Base-by-base conservation (phyloP, 2,888 invertebrate species). In the Proisotoma minuta region DNA sequence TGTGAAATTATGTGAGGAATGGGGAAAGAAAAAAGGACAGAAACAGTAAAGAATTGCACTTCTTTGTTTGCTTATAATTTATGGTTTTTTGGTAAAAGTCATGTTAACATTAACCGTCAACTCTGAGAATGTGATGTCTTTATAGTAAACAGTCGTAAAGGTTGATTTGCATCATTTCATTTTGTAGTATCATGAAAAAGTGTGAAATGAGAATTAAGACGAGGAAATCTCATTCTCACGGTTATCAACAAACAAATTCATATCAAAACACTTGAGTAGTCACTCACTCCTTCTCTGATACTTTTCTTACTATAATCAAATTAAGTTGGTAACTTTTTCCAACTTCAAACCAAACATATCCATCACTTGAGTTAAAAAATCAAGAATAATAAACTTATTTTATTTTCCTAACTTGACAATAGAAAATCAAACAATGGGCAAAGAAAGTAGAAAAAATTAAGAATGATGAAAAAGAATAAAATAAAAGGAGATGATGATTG, bases 401-500 rank as follows among this genome's bases (percentile, higher is more conserved):
- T 43, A 43, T 43, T 43, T 43, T 43, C 18, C 20, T 43, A 18
- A 4, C 5, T n/a, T 43, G 18, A 43, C 43, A 43, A 43, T 43
- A 20, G 43, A 43, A 20, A n/a, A 43, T 15, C 43, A 43, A 43
- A 43, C 43, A 43, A 43, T 43, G 43, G 20, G 43, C 5, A n/a
- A 43, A 20, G 20, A n/a, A 43, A 4, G 20, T 18, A 43, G 43
- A 12, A 43, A 43, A 12, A n/a, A 12, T 18, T 12, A 43, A 43
- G 20, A 43, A 18, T 4, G 43, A 43, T 15, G 43, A 43, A 18
- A 43, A 43, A 43, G 20, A 20, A 43, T 20, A 43, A 43, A 20
- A 12, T 4, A n/a, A 43, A 20, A 43, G 18, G 43, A 26, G 51
- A 51, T 51, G 51, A 51, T 51, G 51, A 51, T 51, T 51, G 4